Evolutionary conservation across 2,888 invertebrate genomes (phyloP), one percentile per base, ranked within the genome.

Genomic region (Marasmarcha lunaedactyla): DNA sequence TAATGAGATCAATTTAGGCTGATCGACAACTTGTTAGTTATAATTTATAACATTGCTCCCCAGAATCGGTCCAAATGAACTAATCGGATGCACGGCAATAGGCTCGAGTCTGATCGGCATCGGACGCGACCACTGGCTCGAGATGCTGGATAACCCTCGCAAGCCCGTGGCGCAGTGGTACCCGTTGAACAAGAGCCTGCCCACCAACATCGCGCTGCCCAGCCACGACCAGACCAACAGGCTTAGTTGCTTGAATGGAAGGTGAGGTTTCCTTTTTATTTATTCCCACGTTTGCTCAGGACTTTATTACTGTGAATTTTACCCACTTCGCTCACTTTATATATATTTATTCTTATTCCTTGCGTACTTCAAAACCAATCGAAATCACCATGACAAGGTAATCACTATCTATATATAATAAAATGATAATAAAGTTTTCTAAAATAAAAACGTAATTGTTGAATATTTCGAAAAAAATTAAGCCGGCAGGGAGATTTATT

Each of bases 121-220:
- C 25, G 93, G 92, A 0, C 86, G 91, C 35, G 92, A 93, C 62
- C 93, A 94, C 58, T 94, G 94, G 94, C 84, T 90, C 42, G 92
- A 92, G 71, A 81, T 94, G 93, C 62, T 93, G 60, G 92, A 93
- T 65, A 92, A 89, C 70, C 91, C 92, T 6, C 83, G 93, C 44
- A 90, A 91, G 66, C 93, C 93, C 0, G 91, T 93, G 6, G 92
- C 93, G 1, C 93, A 93, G 60, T 93, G 93, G 93, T 93, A 94
- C 61, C 87, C 90, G 0, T 76, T 93, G 38, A 85, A 88, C 62
- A 93, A 93, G 71, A 87, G 89, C 38, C 84, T 89, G 7, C 88
- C 90, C 0, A 86, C 87, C 1, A 87, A 88, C 50, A 84, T 89
- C 45, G 83, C 86, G 11, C 52, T 85, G 30, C 74, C 86, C 0